A percentile compares a stretch with the other conserved stretches of the same genome.
phyloP scores from a whole-genome alignment of 2,113 vertebrate genomes.

The Rhagologus leucostigma region DNA sequence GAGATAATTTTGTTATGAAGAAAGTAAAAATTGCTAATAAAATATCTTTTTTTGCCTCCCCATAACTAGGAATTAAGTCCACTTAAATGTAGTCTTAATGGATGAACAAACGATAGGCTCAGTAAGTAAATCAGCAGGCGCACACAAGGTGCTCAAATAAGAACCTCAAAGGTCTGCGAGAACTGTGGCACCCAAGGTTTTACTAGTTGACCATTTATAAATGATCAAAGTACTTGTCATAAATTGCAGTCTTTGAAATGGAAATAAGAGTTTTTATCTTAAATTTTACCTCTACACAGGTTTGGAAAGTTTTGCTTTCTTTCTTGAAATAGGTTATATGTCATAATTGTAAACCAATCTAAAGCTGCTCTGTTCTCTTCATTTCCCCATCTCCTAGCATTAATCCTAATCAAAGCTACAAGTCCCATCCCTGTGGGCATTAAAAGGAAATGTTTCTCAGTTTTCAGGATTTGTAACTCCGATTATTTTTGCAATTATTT shows the following conservation, averaged over 20 bases:
- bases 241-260: constrained; percentile 52
- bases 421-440: constrained; percentile 46
- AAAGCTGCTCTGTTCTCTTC: background rate
- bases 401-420: constrained; percentile 65
- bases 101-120: background rate
- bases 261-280: constrained; percentile 22
- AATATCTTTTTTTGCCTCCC: background rate
- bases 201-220: background rate
- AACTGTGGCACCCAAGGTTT: background rate
- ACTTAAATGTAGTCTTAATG: background rate
- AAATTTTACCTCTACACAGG: background rate
- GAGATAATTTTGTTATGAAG: background rate
- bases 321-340: background rate
- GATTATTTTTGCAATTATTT: constrained; percentile 79
- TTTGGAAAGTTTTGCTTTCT: background rate
- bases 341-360: constrained; percentile 24
- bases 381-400: background rate
- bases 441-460: constrained; percentile 62
- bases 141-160: background rate
- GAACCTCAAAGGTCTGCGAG: background rate
- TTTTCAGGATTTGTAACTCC: constrained; percentile 67
- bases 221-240: constrained; percentile 33
- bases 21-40: background rate
- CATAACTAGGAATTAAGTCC: background rate
- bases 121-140: background rate